phyloP scores from a whole-genome alignment of 2,113 vertebrate species.

The Platichthys stellatus region DNA sequence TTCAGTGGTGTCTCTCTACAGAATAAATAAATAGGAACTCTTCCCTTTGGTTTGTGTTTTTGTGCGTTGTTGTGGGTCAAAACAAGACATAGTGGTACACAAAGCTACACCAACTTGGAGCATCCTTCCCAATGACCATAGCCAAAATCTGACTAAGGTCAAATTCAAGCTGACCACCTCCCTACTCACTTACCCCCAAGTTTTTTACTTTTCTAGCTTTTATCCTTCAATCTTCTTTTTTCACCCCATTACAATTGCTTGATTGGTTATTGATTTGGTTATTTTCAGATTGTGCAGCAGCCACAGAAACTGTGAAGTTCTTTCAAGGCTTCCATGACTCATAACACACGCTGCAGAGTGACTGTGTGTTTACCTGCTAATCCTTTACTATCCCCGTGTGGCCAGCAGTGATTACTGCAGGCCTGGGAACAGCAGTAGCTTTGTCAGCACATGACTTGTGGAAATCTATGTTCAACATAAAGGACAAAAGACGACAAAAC shows the following conservation, averaged over 20 bases:
- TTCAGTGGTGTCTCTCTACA: no score
- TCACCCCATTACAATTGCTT: no score
- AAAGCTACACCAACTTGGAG: no score
- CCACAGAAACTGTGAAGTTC: background rate
- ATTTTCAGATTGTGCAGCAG: background rate
- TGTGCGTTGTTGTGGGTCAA: no score
- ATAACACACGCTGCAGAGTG: background rate
- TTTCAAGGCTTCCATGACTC: background rate
- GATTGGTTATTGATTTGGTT: background rate
- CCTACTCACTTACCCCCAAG: no score
- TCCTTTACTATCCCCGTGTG: constrained; percentile 37
- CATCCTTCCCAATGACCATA: no score
- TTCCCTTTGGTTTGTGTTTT: no score
- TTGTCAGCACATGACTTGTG: background rate
- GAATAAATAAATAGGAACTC: background rate
- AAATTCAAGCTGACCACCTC: no score
- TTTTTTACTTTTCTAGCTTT: no score
- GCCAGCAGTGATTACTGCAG: constrained; percentile 16
- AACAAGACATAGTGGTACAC: no score
- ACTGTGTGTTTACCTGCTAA: constrained; percentile 6
- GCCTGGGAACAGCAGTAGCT: background rate
- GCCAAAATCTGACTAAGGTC: no score
- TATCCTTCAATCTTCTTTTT: no score
- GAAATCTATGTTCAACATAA: background rate
- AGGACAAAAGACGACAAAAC: constrained; percentile 6